Conservation (phyloP, 1,140 invertebrate genomes). For the Epicauta chinensis region DNA sequence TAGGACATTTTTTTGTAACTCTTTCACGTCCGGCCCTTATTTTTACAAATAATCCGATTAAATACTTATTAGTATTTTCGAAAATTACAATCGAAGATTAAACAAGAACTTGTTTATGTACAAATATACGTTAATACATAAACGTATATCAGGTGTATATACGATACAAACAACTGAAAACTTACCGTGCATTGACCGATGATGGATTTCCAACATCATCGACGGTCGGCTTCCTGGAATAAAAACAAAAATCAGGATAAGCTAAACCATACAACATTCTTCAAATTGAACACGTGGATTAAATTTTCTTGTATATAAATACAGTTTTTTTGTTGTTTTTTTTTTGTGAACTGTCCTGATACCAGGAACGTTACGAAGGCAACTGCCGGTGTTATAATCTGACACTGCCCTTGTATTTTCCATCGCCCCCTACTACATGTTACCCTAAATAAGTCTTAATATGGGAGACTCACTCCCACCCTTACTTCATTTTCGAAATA, state of each 20-base stretch:
- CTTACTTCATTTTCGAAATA: constrained; percentile 22
- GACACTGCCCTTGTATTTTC: constrained; percentile 17
- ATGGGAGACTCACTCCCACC: constrained; percentile 22
- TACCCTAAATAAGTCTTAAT: constrained; percentile 38
- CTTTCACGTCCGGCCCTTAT: too few relatives aligned
- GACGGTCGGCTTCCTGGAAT: constrained; percentile 66
- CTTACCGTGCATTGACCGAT: constrained; percentile 67
- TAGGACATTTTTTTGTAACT: too few relatives aligned
- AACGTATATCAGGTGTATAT: constrained; percentile 4
- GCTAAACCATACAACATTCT: constrained; percentile 35
- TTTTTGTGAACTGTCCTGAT: not conserved
- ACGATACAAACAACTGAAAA: constrained; percentile 26
- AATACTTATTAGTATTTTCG: too few relatives aligned
- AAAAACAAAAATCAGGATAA: constrained; percentile 49
- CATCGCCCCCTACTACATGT: constrained; percentile 21
- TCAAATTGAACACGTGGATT: constrained; percentile 9
- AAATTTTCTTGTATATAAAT: too few relatives aligned
- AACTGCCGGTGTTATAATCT: constrained; percentile 24
- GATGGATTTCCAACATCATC: constrained; percentile 63
- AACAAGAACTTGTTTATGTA: constrained; percentile 18
- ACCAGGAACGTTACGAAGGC: constrained; percentile 17
- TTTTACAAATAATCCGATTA: too few relatives aligned
- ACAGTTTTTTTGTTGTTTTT: not conserved
- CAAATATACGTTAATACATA: constrained; percentile 21
- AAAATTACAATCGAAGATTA: too few relatives aligned